A percentile compares a stretch with the other conserved stretches of the same genome.
These are phyloP conservation scores for Caenorhabditis brenneri DNA, from an alignment of 1,140 invertebrate species.

Conservation along the genomic window DNA sequence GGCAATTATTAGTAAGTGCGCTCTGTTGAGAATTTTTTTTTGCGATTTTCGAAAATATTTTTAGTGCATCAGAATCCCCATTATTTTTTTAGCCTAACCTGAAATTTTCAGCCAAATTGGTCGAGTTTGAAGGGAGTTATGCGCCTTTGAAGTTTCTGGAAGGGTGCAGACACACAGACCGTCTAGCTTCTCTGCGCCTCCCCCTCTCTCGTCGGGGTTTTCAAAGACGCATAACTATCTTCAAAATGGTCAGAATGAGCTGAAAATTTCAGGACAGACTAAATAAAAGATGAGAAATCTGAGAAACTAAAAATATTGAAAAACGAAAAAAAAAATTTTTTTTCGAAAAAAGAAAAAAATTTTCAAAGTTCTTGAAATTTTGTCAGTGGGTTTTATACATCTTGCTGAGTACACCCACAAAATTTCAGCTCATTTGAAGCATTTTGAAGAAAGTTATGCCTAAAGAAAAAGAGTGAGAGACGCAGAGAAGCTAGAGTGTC, in stretches of 20 bases:
- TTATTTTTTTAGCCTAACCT: no score
- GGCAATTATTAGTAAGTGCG: slow-evolving; percentile 60
- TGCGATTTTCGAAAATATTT: no score
- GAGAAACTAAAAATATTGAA: background rate
- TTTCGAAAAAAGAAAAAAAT: no score
- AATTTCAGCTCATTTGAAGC: no score
- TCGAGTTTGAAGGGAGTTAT: background rate
- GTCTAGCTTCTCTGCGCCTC: background rate
- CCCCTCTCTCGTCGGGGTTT: background rate
- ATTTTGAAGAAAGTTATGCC: no score
- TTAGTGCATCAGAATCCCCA: background rate
- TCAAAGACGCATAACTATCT: background rate
- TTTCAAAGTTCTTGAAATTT: no score
- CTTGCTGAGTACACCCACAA: no score
- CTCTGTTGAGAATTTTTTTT: no score
- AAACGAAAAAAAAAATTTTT: no score
- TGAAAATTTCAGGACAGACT: background rate
- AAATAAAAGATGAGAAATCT: background rate
- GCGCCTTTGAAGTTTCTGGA: background rate
- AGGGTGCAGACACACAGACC: background rate
- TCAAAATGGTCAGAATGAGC: background rate
- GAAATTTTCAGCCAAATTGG: background rate
- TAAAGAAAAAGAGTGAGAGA: no score
- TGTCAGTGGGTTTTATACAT: no score
- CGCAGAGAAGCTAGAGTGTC: no score